These are phyloP conservation scores for Cynodonichthys magdalenae DNA, from an alignment of 2,797 vertebrate species.

Conservation along the genomic window DNA sequence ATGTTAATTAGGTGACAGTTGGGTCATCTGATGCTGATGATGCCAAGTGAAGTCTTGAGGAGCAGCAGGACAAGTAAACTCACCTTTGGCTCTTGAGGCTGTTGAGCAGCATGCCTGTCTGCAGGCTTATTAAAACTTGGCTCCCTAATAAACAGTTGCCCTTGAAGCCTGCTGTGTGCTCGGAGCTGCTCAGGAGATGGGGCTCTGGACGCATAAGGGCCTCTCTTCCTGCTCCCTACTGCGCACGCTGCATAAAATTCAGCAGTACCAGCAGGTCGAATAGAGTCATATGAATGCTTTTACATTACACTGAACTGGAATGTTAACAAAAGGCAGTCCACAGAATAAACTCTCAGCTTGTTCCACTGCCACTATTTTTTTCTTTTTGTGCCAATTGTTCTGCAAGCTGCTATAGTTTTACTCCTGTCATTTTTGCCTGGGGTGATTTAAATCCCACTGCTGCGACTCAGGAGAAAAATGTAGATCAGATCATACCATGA, in stretches of 20 bases:
- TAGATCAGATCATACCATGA: conserved; percentile 55
- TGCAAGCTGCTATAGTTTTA: conserved; percentile 33
- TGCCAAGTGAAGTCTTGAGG: conserved; percentile 70
- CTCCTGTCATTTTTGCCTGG: conserved; percentile 42
- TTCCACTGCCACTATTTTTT: conserved; percentile 2
- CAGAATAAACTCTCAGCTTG: conserved; percentile 32
- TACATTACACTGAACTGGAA: conserved; percentile 71
- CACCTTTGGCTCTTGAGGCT: conserved; percentile 75
- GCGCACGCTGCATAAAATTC: conserved; percentile 67
- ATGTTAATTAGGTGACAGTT: conserved; percentile 29
- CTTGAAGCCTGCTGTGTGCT: conserved; percentile 79
- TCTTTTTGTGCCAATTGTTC: conserved; percentile 30
- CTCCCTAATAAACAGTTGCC: conserved; percentile 78
- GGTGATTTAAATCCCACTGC: conserved; percentile 42
- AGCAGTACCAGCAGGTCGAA: conserved; percentile 57
- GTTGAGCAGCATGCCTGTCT: conserved; percentile 80
- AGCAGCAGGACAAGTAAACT: conserved; percentile 69
- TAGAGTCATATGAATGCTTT: conserved; percentile 72
- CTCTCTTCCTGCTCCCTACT: conserved; percentile 77
- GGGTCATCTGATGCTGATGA: conserved; percentile 47
- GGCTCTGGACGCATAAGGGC: conserved; percentile 66
- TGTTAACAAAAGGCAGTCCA: conserved; percentile 58
- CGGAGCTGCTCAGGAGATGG: conserved; percentile 70
- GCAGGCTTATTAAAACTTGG: conserved; percentile 81
- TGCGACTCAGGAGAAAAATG: conserved; percentile 29